These are phyloP conservation scores for Terrapene triunguis DNA, from an alignment of 2,113 vertebrate genomes.

Conservation along the genomic window DNA sequence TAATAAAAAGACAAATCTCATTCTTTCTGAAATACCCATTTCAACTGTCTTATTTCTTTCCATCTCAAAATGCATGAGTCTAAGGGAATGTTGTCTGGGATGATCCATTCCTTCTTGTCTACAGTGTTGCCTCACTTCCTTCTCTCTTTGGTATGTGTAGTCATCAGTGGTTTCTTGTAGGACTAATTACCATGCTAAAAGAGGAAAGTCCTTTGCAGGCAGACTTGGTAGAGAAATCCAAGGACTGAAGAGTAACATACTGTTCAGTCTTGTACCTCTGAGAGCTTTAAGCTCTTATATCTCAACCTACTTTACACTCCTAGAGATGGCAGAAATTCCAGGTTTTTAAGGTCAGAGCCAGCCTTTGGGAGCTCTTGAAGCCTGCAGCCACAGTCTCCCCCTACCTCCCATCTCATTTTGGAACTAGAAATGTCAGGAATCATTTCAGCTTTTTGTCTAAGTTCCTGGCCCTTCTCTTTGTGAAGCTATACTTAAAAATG, in stretches of 20 bases:
- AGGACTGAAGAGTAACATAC: not conserved
- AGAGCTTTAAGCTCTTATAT: not conserved
- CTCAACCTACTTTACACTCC: not conserved
- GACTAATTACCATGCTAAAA: not conserved
- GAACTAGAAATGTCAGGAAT: not conserved
- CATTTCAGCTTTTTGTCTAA: not conserved
- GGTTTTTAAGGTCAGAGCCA: not conserved
- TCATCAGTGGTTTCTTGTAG: not conserved
- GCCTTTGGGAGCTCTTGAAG: not conserved
- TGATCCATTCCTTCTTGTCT: constrained; percentile 22
- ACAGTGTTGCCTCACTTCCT: not conserved
- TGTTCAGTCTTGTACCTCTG: not conserved
- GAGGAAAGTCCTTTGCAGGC: not conserved
- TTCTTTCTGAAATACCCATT: constrained; percentile 23
- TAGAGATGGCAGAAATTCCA: not conserved
- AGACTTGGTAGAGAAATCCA: not conserved
- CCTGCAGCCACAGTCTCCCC: not conserved
- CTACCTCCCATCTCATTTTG: not conserved
- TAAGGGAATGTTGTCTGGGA: not conserved
- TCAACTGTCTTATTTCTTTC: constrained; percentile 41
- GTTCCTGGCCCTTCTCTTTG: not conserved
- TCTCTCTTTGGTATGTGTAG: not conserved
- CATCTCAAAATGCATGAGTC: not conserved
- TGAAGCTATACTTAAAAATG: not conserved
- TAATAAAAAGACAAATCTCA: constrained; percentile 46